These are phyloP conservation scores for Philonicus albiceps DNA, from an alignment of 2,888 invertebrate genomes.

Conservation along the genomic window DNA sequence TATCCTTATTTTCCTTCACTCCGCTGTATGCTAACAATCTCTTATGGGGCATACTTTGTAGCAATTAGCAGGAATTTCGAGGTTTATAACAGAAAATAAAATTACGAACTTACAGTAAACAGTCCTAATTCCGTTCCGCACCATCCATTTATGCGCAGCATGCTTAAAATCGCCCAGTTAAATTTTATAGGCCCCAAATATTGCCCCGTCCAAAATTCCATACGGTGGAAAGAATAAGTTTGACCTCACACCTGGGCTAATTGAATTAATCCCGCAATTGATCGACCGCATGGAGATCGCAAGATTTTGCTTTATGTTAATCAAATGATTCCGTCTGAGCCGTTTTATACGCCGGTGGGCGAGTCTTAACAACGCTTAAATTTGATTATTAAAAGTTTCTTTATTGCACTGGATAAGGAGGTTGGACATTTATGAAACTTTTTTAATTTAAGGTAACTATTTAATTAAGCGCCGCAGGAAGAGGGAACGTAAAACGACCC, in stretches of 20 bases:
- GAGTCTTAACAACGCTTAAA: neutral
- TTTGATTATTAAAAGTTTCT: neutral
- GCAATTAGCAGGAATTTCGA: neutral
- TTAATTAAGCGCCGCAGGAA: constrained; percentile 2
- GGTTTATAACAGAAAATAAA: neutral
- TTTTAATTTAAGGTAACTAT: constrained; percentile 18
- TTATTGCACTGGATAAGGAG: neutral
- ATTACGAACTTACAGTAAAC: neutral
- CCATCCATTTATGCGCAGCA: neutral
- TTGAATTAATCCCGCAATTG: neutral
- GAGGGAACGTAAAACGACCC: neutral
- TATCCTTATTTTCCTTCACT: neutral
- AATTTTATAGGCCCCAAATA: neutral
- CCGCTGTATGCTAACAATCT: neutral
- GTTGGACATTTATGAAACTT: neutral
- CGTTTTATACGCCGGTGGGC: neutral
- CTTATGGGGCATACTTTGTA: neutral
- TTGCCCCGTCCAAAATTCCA: neutral
- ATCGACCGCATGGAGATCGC: neutral
- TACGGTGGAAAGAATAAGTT: neutral
- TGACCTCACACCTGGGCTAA: neutral
- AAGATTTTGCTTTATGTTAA: neutral
- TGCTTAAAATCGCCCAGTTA: neutral
- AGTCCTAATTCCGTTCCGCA: neutral
- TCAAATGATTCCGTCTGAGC: neutral